Evolutionary conservation across 2,113 vertebrate genomes (phyloP).

Genomic region (Oryzias melastigma): DNA sequence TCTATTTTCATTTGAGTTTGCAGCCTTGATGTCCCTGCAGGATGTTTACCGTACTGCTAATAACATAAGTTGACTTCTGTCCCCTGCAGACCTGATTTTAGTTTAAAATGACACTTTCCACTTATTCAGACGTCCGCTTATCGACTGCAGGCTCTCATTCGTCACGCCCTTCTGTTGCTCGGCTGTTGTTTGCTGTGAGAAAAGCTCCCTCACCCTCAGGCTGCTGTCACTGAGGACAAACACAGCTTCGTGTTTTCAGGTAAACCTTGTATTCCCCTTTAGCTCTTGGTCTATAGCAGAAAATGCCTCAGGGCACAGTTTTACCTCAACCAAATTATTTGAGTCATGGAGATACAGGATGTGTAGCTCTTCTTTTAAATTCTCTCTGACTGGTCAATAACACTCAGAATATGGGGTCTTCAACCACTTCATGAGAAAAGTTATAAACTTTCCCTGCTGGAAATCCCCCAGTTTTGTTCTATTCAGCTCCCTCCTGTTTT

Average conservation of each 20-base stretch:
- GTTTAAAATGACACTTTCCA: conserved; percentile 31
- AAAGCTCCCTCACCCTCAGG: conserved; percentile 33
- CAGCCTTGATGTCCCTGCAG: conserved; percentile 17
- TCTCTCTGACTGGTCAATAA: too few species aligned
- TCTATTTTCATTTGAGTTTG: conserved; percentile 3
- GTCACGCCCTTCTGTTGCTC: conserved; percentile 59
- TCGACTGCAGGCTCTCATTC: conserved; percentile 26
- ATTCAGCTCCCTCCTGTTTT: too few species aligned
- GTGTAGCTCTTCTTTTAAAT: too few species aligned
- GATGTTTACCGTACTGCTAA: conserved; percentile 25
- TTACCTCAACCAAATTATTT: too few species aligned
- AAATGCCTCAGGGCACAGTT: conserved; percentile 10
- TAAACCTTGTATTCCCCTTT: conserved; percentile 25
- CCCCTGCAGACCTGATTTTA: conserved; percentile 35
- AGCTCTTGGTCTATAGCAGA: conserved; percentile 18
- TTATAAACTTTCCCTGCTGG: too few species aligned
- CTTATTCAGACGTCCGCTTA: conserved; percentile 22
- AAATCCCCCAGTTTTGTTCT: too few species aligned
- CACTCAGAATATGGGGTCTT: too few species aligned
- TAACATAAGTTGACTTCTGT: conserved; percentile 16
- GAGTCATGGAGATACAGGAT: too few species aligned
- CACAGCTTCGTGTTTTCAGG: conserved; percentile 27
- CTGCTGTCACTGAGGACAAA: conserved; percentile 36
- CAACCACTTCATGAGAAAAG: too few species aligned
- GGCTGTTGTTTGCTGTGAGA: conserved; percentile 36